phyloP scores from a whole-genome alignment of 2,113 vertebrate genomes.

The Chaenogobius annularis region DNA sequence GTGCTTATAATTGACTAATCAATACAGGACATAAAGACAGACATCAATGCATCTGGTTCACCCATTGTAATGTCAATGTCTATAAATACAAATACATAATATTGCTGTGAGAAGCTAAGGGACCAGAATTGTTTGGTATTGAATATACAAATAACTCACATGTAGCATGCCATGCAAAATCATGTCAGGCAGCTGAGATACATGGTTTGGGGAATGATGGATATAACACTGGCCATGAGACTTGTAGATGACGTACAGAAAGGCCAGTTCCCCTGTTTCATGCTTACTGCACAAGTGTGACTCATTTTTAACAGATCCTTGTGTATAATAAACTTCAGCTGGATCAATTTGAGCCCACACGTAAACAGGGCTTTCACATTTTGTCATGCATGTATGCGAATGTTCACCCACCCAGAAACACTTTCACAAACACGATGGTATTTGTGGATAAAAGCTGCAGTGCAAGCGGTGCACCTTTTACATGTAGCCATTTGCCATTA shows the following conservation, averaged over 20 bases:
- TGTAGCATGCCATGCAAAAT: no score
- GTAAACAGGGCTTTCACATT: constrained; percentile 34
- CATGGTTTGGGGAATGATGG: not conserved
- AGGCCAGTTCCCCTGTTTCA: constrained; percentile 18
- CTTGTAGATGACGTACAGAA: not conserved
- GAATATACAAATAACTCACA: no score
- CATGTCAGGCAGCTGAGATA: not conserved
- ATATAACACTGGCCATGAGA: not conserved
- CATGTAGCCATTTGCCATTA: constrained; percentile 11
- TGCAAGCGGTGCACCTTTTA: not conserved
- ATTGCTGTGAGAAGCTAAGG: no score
- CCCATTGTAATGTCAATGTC: no score
- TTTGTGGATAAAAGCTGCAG: constrained; percentile 10
- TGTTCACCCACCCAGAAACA: constrained; percentile 36
- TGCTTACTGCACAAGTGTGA: constrained; percentile 22
- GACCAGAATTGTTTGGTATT: no score
- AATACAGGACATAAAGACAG: no score
- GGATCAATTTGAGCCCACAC: constrained; percentile 31
- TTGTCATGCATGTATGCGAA: constrained; percentile 10
- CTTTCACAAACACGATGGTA: constrained; percentile 9
- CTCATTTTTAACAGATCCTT: constrained; percentile 32
- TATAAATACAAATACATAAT: no score
- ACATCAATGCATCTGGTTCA: no score
- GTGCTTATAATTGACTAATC: no score
- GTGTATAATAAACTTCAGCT: constrained; percentile 35